Conservation (phyloP, 2,888 invertebrate species). For the Adela reaumurella region DNA sequence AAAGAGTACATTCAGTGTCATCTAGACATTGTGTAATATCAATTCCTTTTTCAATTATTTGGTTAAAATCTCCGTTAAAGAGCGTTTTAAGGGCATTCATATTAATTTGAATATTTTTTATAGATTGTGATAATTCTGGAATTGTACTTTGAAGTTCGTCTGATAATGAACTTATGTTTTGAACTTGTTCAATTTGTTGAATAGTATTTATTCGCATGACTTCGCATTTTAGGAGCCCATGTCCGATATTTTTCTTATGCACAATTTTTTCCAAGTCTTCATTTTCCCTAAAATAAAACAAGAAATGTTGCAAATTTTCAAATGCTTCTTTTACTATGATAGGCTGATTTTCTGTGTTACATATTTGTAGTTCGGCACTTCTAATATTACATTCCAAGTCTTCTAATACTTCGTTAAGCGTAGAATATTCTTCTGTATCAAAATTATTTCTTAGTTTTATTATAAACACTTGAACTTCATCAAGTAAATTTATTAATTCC, state of each 20-base stretch:
- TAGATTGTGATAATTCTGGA: slow-evolving; percentile 1
- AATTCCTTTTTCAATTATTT: slow-evolving; percentile 37
- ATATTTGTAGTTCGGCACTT: slow-evolving; percentile 43
- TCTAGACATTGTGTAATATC: slow-evolving; percentile 35
- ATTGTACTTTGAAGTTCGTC: no score
- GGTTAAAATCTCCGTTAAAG: slow-evolving; percentile 26
- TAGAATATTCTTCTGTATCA: slow-evolving; percentile 29
- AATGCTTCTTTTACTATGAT: slow-evolving; percentile 38
- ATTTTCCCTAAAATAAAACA: slow-evolving; percentile 8
- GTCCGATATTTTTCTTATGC: neutral
- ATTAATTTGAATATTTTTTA: slow-evolving; percentile 23
- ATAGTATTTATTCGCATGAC: neutral
- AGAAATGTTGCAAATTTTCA: slow-evolving; percentile 9
- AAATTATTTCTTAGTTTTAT: slow-evolving; percentile 41
- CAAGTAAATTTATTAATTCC: slow-evolving; percentile 34
- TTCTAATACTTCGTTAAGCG: slow-evolving; percentile 45
- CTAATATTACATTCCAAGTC: slow-evolving; percentile 51
- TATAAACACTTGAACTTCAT: slow-evolving; percentile 44
- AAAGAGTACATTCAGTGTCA: slow-evolving; percentile 42
- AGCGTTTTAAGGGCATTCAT: slow-evolving; percentile 25
- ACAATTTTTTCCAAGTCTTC: slow-evolving; percentile 9
- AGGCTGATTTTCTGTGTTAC: slow-evolving; percentile 34
- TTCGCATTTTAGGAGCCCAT: neutral
- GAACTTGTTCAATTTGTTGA: neutral
- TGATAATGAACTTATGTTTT: neutral